Evolutionary conservation across 2,888 invertebrate species (phyloP).

Genomic region (Dione vanillae): DNA sequence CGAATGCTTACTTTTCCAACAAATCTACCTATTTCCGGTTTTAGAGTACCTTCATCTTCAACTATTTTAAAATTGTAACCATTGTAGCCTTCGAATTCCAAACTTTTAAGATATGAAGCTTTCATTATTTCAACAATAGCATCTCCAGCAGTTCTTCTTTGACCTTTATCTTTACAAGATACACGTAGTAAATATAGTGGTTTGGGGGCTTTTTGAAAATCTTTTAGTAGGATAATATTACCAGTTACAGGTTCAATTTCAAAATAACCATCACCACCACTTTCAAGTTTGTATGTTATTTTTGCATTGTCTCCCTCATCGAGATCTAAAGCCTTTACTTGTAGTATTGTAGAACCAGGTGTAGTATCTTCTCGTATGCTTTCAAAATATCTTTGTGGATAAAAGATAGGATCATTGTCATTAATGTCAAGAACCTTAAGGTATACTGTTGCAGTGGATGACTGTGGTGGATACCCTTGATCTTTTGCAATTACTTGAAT

Average conservation of each 20-base stretch:
- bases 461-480: slow-evolving; percentile 95
- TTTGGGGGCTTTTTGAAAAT: slow-evolving; percentile 86
- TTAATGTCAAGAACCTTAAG: slow-evolving; percentile 94
- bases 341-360: slow-evolving; percentile 87
- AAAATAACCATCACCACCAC: slow-evolving; percentile 92
- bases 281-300: slow-evolving; percentile 90
- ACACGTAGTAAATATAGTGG: slow-evolving; percentile 89
- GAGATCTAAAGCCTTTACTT: slow-evolving; percentile 92
- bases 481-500: slow-evolving; percentile 95
- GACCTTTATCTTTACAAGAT: slow-evolving; percentile 92
- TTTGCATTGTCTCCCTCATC: slow-evolving; percentile 95
- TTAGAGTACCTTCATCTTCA: slow-evolving; percentile 90
- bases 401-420: slow-evolving; percentile 96
- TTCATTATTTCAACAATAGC: slow-evolving; percentile 93
- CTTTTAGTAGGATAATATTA: slow-evolving; percentile 87
- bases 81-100: slow-evolving; percentile 90
- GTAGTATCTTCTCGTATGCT: slow-evolving; percentile 88
- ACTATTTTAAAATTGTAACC: slow-evolving; percentile 92
- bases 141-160: slow-evolving; percentile 88
- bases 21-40: slow-evolving; percentile 86
- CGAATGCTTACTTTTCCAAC: slow-evolving; percentile 90
- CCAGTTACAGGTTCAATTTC: slow-evolving; percentile 91
- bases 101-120: slow-evolving; percentile 87
- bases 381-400: slow-evolving; percentile 94
- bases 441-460: slow-evolving; percentile 94